Evolutionary conservation across 2,113 vertebrate genomes (phyloP).

Genomic region (Podarcis cretensis): DNA sequence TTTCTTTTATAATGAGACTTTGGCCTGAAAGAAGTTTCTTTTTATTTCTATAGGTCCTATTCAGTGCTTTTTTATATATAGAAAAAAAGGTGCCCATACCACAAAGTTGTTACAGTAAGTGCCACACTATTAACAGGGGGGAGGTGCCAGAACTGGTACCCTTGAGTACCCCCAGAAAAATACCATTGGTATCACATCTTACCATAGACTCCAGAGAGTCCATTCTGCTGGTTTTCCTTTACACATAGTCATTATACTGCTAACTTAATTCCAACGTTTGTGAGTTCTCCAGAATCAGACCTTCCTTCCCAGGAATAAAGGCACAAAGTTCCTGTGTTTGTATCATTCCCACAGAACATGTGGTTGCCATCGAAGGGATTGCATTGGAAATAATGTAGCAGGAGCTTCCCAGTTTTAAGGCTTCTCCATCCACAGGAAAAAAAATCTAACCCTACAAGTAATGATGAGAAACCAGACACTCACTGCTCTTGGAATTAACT

Average conservation of each 20-base stretch:
- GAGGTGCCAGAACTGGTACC: too few species aligned
- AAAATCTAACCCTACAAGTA: too few species aligned
- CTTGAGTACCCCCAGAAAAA: too few species aligned
- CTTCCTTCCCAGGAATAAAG: not conserved
- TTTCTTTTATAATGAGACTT: not conserved
- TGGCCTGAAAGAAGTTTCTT: not conserved
- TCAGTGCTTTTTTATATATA: too few species aligned
- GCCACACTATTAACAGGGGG: too few species aligned
- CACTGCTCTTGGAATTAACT: too few species aligned
- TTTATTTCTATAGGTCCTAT: not conserved
- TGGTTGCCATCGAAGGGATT: not conserved
- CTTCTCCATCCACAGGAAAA: not conserved
- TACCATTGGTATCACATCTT: not conserved
- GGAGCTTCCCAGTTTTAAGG: not conserved
- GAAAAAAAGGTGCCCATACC: too few species aligned
- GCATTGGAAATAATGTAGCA: not conserved
- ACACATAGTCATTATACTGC: not conserved
- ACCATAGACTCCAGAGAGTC: not conserved
- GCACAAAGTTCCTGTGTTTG: not conserved
- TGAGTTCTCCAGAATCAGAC: not conserved
- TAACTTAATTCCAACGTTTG: not conserved
- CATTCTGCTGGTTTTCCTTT: not conserved
- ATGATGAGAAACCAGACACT: not conserved
- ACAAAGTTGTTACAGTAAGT: too few species aligned
- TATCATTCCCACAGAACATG: not conserved